Conservation (phyloP, 2,888 invertebrate species). For the Zaprionus bogoriensis region DNA sequence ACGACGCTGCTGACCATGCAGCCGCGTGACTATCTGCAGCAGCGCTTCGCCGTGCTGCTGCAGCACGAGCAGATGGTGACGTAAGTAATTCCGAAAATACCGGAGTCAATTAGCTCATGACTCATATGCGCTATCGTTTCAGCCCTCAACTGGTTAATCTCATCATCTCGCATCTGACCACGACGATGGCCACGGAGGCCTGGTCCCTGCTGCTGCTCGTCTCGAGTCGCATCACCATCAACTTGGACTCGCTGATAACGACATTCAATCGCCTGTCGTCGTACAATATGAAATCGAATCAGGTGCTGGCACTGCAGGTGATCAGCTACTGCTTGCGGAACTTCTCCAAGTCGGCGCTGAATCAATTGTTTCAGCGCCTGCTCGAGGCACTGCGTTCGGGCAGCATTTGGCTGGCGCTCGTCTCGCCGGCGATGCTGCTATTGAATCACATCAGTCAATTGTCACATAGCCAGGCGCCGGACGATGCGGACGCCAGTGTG, state of each 20-base stretch:
- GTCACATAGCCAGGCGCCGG: constrained; percentile 68
- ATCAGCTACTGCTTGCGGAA: constrained; percentile 74
- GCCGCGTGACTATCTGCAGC: constrained; percentile 78
- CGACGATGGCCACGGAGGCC: constrained; percentile 81
- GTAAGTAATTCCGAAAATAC: constrained; percentile 25
- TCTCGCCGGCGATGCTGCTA: constrained; percentile 80
- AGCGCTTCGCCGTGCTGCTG: constrained; percentile 69
- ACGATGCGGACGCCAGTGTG: constrained; percentile 1
- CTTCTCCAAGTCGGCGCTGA: constrained; percentile 80
- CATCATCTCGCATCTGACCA: constrained; percentile 80
- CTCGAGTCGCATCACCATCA: constrained; percentile 80
- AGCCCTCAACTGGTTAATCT: constrained; percentile 74
- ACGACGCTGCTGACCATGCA: constrained; percentile 75
- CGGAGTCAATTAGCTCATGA: neutral
- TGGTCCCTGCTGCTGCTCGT: constrained; percentile 77
- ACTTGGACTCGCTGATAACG: constrained; percentile 79
- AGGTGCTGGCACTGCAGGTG: constrained; percentile 80
- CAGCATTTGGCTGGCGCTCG: constrained; percentile 74
- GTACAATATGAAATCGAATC: constrained; percentile 81
- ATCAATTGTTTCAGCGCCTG: constrained; percentile 79
- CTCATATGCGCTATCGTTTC: constrained; percentile 1
- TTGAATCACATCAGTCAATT: constrained; percentile 73
- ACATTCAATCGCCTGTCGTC: constrained; percentile 76
- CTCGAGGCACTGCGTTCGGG: constrained; percentile 72
- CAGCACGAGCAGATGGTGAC: constrained; percentile 50